phyloP scores from a whole-genome alignment of 2,797 vertebrate species.

The Alauda arvensis region DNA sequence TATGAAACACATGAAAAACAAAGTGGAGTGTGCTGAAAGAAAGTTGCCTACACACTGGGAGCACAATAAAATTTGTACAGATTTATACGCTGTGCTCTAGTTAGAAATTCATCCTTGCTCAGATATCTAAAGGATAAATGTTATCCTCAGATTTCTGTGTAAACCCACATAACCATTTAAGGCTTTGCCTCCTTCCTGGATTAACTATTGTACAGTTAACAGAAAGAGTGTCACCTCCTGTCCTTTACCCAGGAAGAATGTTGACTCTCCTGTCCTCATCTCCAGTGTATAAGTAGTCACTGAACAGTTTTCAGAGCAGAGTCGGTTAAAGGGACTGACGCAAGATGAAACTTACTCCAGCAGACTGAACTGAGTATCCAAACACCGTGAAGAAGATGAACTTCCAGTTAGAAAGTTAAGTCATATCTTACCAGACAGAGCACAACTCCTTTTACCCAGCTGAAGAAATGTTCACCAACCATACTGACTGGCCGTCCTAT shows the following conservation, averaged over 20 bases:
- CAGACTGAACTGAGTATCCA: background rate
- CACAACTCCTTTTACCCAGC: background rate
- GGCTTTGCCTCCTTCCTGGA: slow-evolving; percentile 60
- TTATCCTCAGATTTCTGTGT: slow-evolving; percentile 53
- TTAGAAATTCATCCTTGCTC: slow-evolving; percentile 43
- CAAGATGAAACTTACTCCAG: slow-evolving; percentile 10
- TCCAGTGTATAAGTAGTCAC: slow-evolving; percentile 39
- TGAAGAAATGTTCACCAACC: background rate
- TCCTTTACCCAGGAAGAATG: background rate
- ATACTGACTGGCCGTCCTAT: background rate
- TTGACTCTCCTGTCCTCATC: slow-evolving; percentile 8
- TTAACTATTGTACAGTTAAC: slow-evolving; percentile 36
- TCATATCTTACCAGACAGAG: background rate
- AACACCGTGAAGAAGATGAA: background rate
- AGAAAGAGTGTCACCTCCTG: background rate
- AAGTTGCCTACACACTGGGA: background rate
- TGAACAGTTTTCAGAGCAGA: slow-evolving; percentile 17
- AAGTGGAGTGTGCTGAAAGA: background rate
- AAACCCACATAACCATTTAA: slow-evolving; percentile 57
- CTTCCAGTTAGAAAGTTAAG: slow-evolving; percentile 20
- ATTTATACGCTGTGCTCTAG: background rate
- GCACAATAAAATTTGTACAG: slow-evolving; percentile 30
- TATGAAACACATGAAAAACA: slow-evolving; percentile 21
- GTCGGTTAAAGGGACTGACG: background rate
- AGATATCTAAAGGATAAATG: slow-evolving; percentile 55